Percentiles rank a stretch among this genome's conserved stretches.
phyloP scores from a whole-genome alignment of 2,888 invertebrate genomes.

The Girardia tigrina region DNA sequence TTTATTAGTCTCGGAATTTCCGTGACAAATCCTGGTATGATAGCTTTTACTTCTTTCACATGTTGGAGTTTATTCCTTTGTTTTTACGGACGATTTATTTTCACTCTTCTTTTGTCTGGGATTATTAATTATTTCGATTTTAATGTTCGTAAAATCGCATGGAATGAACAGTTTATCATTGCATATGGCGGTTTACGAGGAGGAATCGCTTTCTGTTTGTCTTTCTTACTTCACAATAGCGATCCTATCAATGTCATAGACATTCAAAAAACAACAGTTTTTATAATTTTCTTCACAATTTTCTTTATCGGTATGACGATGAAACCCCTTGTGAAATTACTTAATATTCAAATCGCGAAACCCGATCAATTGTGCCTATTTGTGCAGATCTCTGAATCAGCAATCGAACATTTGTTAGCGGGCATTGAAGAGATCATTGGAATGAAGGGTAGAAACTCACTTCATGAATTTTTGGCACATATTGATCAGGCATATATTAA shows the following conservation, averaged over 20 bases:
- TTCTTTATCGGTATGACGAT: constrained; percentile 90
- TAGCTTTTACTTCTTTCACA: constrained; percentile 52
- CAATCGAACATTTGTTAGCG: constrained; percentile 92
- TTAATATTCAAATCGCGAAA: constrained; percentile 59
- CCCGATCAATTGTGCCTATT: constrained; percentile 38
- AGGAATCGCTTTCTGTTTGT: constrained; percentile 55
- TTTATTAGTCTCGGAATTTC: constrained; percentile 55
- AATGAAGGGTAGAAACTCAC: constrained; percentile 69
- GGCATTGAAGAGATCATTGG: constrained; percentile 88
- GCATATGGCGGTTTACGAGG: constrained; percentile 55
- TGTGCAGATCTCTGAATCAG: constrained; percentile 21
- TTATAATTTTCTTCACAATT: constrained; percentile 94
- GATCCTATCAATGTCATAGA: constrained; percentile 35
- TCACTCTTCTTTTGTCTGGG: constrained; percentile 31
- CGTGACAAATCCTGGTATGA: constrained; percentile 50
- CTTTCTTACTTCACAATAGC: constrained; percentile 45
- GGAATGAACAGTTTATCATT: constrained; percentile 39
- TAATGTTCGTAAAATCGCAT: constrained; percentile 21
- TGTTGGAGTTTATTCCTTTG: constrained; percentile 51
- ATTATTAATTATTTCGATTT: constrained; percentile 21
- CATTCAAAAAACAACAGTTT: constrained; percentile 82
- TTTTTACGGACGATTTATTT: constrained; percentile 50
- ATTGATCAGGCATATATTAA: constrained; percentile 26
- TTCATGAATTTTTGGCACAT: not conserved
- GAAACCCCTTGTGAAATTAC: constrained; percentile 79